These are phyloP conservation scores for Chromoteleia sp. DNA, from an alignment of 2,888 invertebrate species.

Conservation along the genomic window DNA sequence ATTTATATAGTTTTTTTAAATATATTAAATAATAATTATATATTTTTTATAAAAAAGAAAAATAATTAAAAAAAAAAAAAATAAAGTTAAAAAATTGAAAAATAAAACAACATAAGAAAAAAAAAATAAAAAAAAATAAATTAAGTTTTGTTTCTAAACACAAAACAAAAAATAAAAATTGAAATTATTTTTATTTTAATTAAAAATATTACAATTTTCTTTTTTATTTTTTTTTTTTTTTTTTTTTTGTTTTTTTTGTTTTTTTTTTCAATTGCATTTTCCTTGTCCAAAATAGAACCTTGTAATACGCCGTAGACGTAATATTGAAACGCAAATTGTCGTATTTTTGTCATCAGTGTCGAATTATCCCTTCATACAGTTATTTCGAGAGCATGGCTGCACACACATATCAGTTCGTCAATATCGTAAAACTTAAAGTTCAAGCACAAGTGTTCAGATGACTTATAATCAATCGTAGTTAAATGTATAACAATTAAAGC, in stretches of 20 bases:
- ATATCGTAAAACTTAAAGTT: conserved; percentile 6
- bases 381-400: conserved; percentile 60
- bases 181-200: no score
- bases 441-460: background rate
- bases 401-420: conserved; percentile 36
- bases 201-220: conserved; percentile 24
- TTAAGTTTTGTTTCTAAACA: no score
- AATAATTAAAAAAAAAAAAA: no score
- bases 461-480: conserved; percentile 5
- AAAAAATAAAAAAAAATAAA: no score
- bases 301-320: conserved; percentile 75
- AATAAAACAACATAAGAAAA: no score
- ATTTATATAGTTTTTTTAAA: no score
- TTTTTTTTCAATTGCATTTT: conserved; percentile 67
- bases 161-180: no score
- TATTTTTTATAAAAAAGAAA: no score
- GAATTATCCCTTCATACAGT: conserved; percentile 67
- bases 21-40: no score
- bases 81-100: no score
- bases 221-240: conserved; percentile 7
- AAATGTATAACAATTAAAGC: conserved; percentile 4
- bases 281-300: conserved; percentile 80
- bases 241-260: conserved; percentile 1
- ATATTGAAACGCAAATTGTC: conserved; percentile 73
- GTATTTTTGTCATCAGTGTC: conserved; percentile 72